A percentile compares a stretch with the other conserved stretches of the same genome.
These are phyloP conservation scores for Holacanthus passer DNA, from an alignment of 2,113 vertebrate species.

Conservation along the genomic window DNA sequence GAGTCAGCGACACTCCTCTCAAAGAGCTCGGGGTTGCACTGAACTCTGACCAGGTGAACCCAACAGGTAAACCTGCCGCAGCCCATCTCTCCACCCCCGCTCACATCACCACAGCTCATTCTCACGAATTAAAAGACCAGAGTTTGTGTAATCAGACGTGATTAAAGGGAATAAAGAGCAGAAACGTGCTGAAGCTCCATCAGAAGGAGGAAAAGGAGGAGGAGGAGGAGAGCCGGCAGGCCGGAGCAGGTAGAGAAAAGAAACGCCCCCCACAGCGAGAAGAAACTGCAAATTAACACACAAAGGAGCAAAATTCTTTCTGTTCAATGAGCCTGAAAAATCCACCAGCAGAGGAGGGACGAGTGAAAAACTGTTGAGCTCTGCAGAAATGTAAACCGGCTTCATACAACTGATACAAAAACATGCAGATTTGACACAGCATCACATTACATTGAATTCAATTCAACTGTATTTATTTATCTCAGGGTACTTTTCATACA, in stretches of 20 bases:
- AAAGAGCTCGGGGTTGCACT: neutral
- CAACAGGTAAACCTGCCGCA: conserved; percentile 20
- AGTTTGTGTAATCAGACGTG: neutral
- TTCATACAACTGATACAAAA: too few relatives aligned
- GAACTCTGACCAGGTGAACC: conserved; percentile 34
- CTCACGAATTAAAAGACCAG: neutral
- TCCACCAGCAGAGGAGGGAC: neutral
- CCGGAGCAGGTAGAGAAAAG: conserved; percentile 60
- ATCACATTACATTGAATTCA: too few relatives aligned
- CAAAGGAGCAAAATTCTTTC: conserved; percentile 64
- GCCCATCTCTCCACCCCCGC: conserved; percentile 31
- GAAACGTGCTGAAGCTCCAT: neutral
- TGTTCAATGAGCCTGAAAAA: conserved; percentile 59
- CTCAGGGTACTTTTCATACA: too few relatives aligned
- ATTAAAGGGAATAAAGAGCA: conserved; percentile 26
- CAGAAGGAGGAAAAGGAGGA: neutral
- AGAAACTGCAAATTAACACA: conserved; percentile 44
- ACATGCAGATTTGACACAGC: too few relatives aligned
- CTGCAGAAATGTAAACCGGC: too few relatives aligned
- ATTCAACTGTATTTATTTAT: too few relatives aligned
- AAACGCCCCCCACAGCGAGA: conserved; percentile 34
- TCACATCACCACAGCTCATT: neutral
- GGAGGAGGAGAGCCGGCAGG: conserved; percentile 28
- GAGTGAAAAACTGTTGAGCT: neutral
- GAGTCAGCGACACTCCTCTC: too few relatives aligned